Percentiles rank a stretch among this genome's conserved stretches.
Evolutionary conservation across 2,797 vertebrate genomes (phyloP).

Genomic region (Calcarius lapponicus): DNA sequence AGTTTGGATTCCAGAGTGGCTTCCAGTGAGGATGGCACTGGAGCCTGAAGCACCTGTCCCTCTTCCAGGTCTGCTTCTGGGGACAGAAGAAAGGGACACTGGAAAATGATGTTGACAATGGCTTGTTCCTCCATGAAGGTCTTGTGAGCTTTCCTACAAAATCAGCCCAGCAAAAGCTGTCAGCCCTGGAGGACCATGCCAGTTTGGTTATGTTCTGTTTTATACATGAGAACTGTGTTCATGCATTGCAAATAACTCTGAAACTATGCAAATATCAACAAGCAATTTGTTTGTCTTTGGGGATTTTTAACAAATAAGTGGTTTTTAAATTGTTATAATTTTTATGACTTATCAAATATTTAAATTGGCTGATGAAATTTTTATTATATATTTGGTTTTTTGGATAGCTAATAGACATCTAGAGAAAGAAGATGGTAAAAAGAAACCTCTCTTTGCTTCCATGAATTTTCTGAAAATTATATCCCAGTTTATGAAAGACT

Average conservation of each 20-base stretch:
- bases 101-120: not conserved
- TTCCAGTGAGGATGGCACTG: not conserved
- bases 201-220: not conserved
- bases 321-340: not conserved
- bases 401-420: not conserved
- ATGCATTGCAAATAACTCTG: not conserved
- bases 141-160: not conserved
- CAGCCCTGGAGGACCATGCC: not conserved
- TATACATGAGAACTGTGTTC: not conserved
- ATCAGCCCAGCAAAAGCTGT: not conserved
- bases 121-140: not conserved
- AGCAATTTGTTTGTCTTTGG: not conserved
- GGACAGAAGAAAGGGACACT: not conserved
- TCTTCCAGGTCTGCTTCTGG: not conserved
- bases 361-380: not conserved
- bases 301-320: not conserved
- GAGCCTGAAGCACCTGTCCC: fast-evolving
- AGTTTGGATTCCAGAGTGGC: not conserved
- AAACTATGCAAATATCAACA: not conserved
- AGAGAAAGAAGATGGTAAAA: not conserved
- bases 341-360: not conserved
- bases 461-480: not conserved
- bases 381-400: not conserved
- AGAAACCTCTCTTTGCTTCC: not conserved
- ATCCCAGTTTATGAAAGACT: not conserved